Evolutionary conservation across 2,113 vertebrate species (phyloP), one percentile per base, ranked within the genome.

Genomic region (Anguilla japonica): DNA sequence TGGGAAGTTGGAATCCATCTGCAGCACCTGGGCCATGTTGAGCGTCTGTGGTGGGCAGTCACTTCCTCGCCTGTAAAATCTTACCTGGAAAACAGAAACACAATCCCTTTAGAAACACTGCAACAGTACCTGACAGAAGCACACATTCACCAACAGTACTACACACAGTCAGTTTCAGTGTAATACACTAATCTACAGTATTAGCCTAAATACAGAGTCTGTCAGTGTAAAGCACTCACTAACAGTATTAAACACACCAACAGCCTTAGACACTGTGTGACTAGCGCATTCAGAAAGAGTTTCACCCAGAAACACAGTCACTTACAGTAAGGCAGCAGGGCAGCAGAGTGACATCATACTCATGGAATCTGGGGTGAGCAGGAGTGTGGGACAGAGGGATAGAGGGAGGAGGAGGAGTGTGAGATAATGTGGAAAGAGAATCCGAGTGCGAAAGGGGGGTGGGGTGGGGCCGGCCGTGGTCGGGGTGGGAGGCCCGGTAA

Each of bases 1-100:
- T 96, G 97, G 96, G 92, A 98, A 98, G 83, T 94, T 92, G 15
- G 96, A 89, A 57, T 97, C 96, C 94, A 96, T 97, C 34, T 96
- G 97, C 89, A 98, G 94, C 90, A 98, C 97, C 90, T 98, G 97
- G 87, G 97, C 97, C 97, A 98, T 98, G 84, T 89, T 96, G 91
- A 82, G 63, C 84, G 26, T 75, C 84, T 85, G 87, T 79, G 87
- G 92, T 79, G 16, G 89, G 86, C 80, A 71, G 34, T 90, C 89
- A 85, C 85, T 91, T 89, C 87, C 89, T 92, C 91, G 90, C 89
- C 87, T 91, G 87, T 89, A 75, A 86, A 89, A 89, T 87, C 84
- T 91, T 90, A 94, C 92, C 93, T 94, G 90, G 41, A 22, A 20
- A 13, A 75, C 9, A 75, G 2, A 75, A 75, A 34, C 26, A 34